Evolutionary conservation across 2,113 vertebrate species (phyloP).

Genomic region (mouse (Mus musculus)): DNA sequence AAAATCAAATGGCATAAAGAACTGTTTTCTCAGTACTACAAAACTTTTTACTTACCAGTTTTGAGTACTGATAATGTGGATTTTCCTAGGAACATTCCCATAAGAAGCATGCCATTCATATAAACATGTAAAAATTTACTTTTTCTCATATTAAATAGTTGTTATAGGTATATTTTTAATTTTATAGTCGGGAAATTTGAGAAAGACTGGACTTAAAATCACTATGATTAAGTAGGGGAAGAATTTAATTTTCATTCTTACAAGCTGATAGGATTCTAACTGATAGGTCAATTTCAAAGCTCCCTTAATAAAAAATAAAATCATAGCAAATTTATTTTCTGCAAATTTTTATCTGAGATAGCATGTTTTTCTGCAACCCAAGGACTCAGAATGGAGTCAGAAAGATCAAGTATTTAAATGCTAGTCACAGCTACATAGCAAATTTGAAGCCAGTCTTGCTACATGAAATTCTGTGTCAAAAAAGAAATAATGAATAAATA

Average conservation of each 20-base stretch:
- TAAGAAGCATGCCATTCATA: not conserved
- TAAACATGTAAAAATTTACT: not conserved
- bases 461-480: not conserved
- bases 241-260: not conserved
- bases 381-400: not conserved
- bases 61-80: not conserved
- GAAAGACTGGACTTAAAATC: not conserved
- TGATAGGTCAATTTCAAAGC: not conserved
- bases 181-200: not conserved
- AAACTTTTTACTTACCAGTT: not conserved
- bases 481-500: not conserved
- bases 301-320: not conserved
- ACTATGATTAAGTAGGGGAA: not conserved
- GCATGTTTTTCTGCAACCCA: too few species aligned
- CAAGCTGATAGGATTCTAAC: not conserved
- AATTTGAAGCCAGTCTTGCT: not conserved
- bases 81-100: not conserved
- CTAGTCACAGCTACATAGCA: not conserved
- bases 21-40: not conserved
- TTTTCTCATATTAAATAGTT: not conserved
- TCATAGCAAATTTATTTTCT: not conserved
- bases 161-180: not conserved
- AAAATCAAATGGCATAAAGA: constrained; percentile 42
- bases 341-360: not conserved
- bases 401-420: not conserved